Base-by-base conservation (phyloP, 92 coral and sea anemone genomes). In the Blastomussa wellsi region DNA sequence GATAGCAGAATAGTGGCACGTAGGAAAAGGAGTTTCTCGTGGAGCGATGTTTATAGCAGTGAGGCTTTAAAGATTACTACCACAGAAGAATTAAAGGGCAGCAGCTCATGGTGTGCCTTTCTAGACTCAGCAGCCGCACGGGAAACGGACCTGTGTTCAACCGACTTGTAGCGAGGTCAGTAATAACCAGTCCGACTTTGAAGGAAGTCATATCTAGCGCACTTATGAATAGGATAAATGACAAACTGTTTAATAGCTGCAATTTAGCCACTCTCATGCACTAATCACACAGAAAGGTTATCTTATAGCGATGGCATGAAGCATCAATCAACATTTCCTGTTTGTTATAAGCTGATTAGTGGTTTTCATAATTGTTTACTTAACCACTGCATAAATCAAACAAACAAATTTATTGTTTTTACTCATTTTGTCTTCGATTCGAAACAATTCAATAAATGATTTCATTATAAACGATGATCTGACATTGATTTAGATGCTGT, bases 121-220 rank as follows among this genome's bases (percentile, higher is more conserved):
- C 79, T 83, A 68, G 51, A 71, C 44, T 70, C 78, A 57, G 74
- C 76, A 22, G n/a, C 67, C 1, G 48, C 80, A 24, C 72, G 80
- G 32, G 87, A 83, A 67, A 83, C 87, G 3, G 87, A 83, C 57
- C 74, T 83, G 16, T 83, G 87, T 59, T 83, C 87, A 19, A 83
- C 87, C 32, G 87, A 83, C 22, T 62, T 83, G 64, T 83, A 65
- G 15, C 42, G 72, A 82, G 73, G 79, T 72, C 73, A 73, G 79
- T 82, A 16, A 4, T 8, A 39, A 26, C 20, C 66, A 41, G 31
- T 65, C 68, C 49, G 20, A 38, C 66, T 55, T 78, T 55, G 57
- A 0, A 39, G 35, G 53, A 32, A 49, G 53, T 82, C 53, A 26
- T 35, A 10, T 31, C 48, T 35, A 66, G 5, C 39, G 24, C 62